These are phyloP conservation scores for Myotis findleyi DNA, from an alignment of 2,797 vertebrate species.

Conservation along the genomic window DNA sequence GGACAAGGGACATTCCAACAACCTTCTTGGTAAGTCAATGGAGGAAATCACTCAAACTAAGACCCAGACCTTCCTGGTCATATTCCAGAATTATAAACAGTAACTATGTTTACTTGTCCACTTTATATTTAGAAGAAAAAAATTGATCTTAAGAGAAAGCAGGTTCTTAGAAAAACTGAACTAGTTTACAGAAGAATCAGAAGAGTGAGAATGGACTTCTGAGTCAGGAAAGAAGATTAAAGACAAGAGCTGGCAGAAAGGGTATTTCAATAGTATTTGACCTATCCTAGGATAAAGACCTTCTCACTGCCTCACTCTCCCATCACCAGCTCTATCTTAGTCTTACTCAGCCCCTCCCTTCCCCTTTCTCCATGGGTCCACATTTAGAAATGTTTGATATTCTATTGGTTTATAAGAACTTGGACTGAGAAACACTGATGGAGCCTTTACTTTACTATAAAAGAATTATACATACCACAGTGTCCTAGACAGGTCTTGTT, in stretches of 20 bases:
- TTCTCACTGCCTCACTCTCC: background rate
- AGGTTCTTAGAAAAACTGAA: conserved; percentile 25
- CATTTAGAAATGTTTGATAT: background rate
- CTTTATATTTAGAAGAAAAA: conserved; percentile 44
- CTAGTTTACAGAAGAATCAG: background rate
- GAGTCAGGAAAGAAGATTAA: background rate
- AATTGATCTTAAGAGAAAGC: background rate
- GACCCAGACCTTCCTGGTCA: background rate
- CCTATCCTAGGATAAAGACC: background rate
- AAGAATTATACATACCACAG: background rate
- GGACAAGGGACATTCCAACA: background rate
- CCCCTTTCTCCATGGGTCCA: background rate
- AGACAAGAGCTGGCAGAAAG: background rate
- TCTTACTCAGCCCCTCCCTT: background rate
- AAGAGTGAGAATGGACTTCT: background rate
- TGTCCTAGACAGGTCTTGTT: background rate
- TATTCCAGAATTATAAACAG: conserved; percentile 5
- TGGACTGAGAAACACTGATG: background rate
- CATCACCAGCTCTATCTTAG: background rate
- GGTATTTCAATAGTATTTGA: background rate
- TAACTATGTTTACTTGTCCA: conserved; percentile 6
- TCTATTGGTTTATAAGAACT: background rate
- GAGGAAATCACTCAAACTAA: conserved; percentile 27
- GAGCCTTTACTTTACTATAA: background rate
- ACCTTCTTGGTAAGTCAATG: background rate